Evolutionary conservation across 2,797 vertebrate species (phyloP).

Genomic region (Garrulus glandarius): DNA sequence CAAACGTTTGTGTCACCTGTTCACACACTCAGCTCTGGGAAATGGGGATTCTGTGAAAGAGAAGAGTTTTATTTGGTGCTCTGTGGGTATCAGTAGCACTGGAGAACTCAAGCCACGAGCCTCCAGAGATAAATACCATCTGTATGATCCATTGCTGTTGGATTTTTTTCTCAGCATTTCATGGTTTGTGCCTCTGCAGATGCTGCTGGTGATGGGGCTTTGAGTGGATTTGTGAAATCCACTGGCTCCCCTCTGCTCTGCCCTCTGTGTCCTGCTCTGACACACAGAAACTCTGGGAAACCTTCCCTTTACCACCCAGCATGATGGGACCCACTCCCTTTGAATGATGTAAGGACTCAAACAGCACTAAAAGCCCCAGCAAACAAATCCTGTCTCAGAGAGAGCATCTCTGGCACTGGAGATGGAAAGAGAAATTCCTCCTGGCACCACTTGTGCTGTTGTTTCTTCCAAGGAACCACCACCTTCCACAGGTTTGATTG

Average conservation of each 20-base stretch:
- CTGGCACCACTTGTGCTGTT: accelerated
- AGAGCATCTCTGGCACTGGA: not conserved
- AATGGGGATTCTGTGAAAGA: not conserved
- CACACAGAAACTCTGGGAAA: not conserved
- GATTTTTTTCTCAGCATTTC: not conserved
- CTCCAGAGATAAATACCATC: not conserved
- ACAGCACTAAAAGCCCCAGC: not conserved
- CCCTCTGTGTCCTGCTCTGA: not conserved
- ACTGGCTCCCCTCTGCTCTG: not conserved
- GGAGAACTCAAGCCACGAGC: not conserved
- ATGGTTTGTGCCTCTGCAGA: not conserved
- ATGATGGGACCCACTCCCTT: accelerated
- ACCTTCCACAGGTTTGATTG: not conserved
- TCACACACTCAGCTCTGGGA: not conserved
- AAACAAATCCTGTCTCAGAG: not conserved
- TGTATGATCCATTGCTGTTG: accelerated
- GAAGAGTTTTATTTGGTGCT: not conserved
- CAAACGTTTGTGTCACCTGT: not conserved
- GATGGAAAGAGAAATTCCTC: not conserved
- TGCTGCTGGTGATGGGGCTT: not conserved
- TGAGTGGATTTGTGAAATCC: not conserved
- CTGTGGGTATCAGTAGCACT: accelerated
- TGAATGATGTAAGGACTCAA: accelerated
- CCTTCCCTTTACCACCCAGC: not conserved
- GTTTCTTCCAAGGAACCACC: not conserved